Conservation (phyloP, 1,140 invertebrate genomes). For the Brachystomella parvula region DNA sequence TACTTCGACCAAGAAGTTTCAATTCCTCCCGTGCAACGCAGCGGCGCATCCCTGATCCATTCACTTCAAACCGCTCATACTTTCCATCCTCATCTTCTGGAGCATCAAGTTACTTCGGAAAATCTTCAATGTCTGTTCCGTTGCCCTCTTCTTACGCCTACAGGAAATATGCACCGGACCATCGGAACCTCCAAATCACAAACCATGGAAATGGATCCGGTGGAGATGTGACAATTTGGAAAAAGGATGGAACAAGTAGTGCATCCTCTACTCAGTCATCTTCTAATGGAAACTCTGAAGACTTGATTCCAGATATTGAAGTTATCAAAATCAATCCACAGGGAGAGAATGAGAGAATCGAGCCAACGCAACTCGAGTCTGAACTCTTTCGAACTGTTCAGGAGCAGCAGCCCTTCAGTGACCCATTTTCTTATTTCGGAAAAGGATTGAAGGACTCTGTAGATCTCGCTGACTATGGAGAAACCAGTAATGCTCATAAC, state of each 20-base stretch:
- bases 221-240: slow-evolving; percentile 31
- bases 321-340: slow-evolving; percentile 16
- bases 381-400: background rate
- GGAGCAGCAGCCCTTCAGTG: no score
- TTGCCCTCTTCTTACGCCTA: slow-evolving; percentile 17
- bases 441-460: no score
- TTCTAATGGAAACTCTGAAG: background rate
- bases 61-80: background rate
- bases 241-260: background rate
- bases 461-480: no score
- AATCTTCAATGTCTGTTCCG: slow-evolving; percentile 1
- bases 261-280: background rate
- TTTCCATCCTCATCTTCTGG: background rate
- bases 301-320: slow-evolving; percentile 14
- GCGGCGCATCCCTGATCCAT: background rate
- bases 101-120: background rate
- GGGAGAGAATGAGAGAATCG: slow-evolving; percentile 2
- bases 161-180: slow-evolving; percentile 14
- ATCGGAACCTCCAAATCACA: slow-evolving; percentile 27
- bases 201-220: slow-evolving; percentile 26
- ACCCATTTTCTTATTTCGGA: no score
- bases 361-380: background rate
- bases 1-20: slow-evolving; percentile 15
- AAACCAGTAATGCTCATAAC: no score
- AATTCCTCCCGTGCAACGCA: background rate